Base-by-base conservation (phyloP, 2,888 invertebrate genomes). In the Sepioteuthis lessoniana region DNA sequence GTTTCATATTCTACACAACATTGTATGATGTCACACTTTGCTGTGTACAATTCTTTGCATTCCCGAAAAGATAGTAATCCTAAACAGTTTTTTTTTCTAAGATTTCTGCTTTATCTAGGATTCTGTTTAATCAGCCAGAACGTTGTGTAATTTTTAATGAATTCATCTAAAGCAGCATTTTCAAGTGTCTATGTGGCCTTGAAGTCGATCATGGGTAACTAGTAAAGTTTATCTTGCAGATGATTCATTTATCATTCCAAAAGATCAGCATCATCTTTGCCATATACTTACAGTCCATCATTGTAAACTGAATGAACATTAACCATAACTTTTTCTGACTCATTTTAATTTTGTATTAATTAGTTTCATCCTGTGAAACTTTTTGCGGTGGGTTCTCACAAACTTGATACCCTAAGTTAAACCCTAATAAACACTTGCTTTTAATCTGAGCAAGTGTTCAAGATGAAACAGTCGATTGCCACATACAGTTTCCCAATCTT, bases 191-290 rank as follows among this genome's bases (percentile, higher is more conserved):
- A 97, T 91, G 98, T 97, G 46, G 98, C 98, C 96, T 98, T 98
- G 95, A 98, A 97, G 95, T 98, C 98, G 60, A 98, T 97, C 4
- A 97, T 95, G 0, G 95, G 95, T 31, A 95, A 94, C 90, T 95
- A 95, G 93, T 95, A 95, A 2, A 96, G 95, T 25, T 95, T 94
- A 19, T 96, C 96, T 38, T 95, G 94, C 16, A 94, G 94, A 95
- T 97, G 97, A 95, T 98, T 97, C 94, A 98, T 97, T 97, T 98
- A 95, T 98, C 98, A 95, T 98, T 97, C 98, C 98, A n/a, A 98
- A 35, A 98, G 97, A 95, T 98, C 98, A 96, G 96, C n/a, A n/a
- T n/a, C 93, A 60, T 76, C 93, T 19, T 94, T 93, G 28, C 96
- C 96, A 95, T 95, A 96, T 76, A 96, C 95, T 60, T 94, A 31